Percentiles rank a stretch among this genome's conserved stretches.
Conservation (phyloP, 2,888 invertebrate species). For the Callimorpha dominula region DNA sequence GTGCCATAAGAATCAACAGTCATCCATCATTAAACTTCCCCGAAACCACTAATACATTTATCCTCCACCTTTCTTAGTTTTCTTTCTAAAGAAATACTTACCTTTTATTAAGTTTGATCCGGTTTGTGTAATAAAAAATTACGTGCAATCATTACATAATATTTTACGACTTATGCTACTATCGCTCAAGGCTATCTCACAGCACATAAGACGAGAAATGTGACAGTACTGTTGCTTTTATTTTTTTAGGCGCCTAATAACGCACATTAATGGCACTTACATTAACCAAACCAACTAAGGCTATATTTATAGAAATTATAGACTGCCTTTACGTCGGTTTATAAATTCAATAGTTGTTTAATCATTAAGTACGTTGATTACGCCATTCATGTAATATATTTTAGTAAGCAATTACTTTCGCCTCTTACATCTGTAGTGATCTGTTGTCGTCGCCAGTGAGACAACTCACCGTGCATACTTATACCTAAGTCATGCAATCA, state of each 20-base stretch:
- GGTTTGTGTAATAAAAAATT: neutral
- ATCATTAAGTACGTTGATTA: neutral
- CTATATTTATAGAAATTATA: neutral
- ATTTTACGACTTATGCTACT: neutral
- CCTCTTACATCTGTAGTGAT: neutral
- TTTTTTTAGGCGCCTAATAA: neutral
- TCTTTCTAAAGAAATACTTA: neutral
- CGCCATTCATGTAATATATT: neutral
- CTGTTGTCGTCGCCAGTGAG: neutral
- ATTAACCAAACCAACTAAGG: neutral
- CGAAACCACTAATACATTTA: neutral
- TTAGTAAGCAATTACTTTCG: neutral
- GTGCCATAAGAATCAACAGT: too few species aligned
- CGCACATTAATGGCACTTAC: neutral
- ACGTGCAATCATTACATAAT: neutral
- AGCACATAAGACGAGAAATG: neutral
- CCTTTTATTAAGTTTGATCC: neutral
- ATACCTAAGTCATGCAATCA: conserved; percentile 46
- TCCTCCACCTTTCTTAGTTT: neutral
- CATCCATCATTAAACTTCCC: neutral
- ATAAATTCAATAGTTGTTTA: neutral
- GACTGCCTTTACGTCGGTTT: neutral
- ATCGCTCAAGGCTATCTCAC: neutral
- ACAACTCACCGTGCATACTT: conserved; percentile 24
- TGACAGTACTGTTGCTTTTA: neutral